Evolutionary conservation across 2,113 vertebrate species (phyloP).

Genomic region (Ammodramus savannarum): DNA sequence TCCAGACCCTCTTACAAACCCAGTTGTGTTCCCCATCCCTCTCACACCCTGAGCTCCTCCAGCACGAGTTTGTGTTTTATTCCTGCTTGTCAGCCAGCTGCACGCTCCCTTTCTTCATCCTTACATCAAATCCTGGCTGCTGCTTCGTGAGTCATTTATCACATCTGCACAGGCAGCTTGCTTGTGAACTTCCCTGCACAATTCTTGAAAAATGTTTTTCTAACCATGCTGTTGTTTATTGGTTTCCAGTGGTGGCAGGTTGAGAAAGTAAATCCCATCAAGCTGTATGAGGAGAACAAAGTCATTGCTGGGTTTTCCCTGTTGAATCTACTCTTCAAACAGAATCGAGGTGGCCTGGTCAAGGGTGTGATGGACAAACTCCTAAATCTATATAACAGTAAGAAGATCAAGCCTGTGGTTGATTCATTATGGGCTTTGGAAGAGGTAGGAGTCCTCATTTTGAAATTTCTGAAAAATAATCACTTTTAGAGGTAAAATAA

Average conservation of each 20-base stretch:
- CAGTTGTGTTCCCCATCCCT: background rate
- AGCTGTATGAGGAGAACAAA: constrained; percentile 98
- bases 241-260: constrained; percentile 96
- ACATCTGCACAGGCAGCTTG: background rate
- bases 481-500: background rate
- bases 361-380: constrained; percentile 87
- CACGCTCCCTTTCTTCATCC: background rate
- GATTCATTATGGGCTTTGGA: constrained; percentile 98
- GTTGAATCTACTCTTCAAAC: constrained; percentile 94
- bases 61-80: background rate
- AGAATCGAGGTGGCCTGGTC: constrained; percentile 82
- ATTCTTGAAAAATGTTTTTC: background rate
- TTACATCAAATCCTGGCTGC: background rate
- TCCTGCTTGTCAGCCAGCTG: background rate
- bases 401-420: constrained; percentile 94
- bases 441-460: constrained; percentile 81
- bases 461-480: background rate
- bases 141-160: background rate
- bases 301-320: constrained; percentile 96
- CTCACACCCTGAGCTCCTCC: background rate
- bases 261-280: constrained; percentile 98
- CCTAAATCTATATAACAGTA: constrained; percentile 82
- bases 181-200: background rate
- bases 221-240: constrained; percentile 5
- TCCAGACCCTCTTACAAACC: background rate